Conservation (phyloP, 1,140 invertebrate species). For the Eufriesea mexicana region DNA sequence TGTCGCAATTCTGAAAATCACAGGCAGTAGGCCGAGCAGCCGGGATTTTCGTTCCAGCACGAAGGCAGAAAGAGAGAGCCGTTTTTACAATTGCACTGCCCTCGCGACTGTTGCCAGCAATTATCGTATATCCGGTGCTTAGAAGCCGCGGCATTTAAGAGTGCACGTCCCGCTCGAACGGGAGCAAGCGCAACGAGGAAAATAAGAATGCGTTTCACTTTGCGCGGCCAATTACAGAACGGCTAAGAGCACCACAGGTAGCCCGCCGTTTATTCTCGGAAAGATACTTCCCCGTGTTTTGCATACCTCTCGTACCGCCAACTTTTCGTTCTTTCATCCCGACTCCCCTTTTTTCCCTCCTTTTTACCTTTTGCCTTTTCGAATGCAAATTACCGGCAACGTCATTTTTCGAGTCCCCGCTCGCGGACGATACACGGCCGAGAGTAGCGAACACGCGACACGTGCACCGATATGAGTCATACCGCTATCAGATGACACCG, state of each 20-base stretch:
- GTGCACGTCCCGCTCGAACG: slow-evolving; percentile 50
- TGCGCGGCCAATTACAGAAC: slow-evolving; percentile 65
- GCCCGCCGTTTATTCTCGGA: slow-evolving; percentile 58
- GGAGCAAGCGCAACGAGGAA: slow-evolving; percentile 36
- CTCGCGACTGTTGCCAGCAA: slow-evolving; percentile 54
- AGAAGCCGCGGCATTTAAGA: slow-evolving; percentile 61
- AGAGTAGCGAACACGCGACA: neutral
- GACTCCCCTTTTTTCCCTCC: neutral
- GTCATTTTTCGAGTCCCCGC: slow-evolving; percentile 29
- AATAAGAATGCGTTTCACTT: slow-evolving; percentile 63
- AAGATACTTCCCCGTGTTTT: slow-evolving; percentile 63
- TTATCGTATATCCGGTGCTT: slow-evolving; percentile 68
- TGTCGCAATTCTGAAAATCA: slow-evolving; percentile 47
- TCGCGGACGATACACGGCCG: neutral
- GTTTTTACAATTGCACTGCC: slow-evolving; percentile 58
- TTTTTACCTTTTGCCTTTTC: slow-evolving; percentile 49
- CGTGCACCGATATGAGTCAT: slow-evolving; percentile 19
- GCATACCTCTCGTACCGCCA: slow-evolving; percentile 52
- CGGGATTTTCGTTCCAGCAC: slow-evolving; percentile 7
- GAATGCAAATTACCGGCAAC: slow-evolving; percentile 34
- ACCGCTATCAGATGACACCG: slow-evolving; percentile 37
- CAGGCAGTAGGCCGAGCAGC: neutral
- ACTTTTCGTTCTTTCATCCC: slow-evolving; percentile 29
- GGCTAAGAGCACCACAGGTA: slow-evolving; percentile 47
- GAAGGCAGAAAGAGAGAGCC: neutral